Evolutionary conservation across 1,140 invertebrate species (phyloP).

Genomic region (Liolophura sinensis): DNA sequence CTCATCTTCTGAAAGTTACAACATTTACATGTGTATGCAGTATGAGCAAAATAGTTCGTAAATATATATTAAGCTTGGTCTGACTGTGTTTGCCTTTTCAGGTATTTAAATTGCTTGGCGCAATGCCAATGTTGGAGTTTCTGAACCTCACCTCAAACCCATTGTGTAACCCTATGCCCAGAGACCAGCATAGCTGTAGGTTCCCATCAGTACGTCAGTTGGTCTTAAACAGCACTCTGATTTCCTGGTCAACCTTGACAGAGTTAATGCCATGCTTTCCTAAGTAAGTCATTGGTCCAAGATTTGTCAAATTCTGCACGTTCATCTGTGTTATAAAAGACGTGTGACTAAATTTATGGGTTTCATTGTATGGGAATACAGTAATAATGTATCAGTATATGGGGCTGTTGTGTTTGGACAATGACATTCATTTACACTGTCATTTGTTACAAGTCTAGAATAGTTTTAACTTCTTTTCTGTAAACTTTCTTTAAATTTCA

Average conservation of each 20-base stretch:
- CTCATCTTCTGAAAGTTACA: too few species aligned
- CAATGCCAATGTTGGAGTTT: constrained; percentile 85
- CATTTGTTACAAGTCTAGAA: neutral
- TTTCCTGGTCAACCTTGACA: constrained; percentile 82
- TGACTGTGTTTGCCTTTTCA: constrained; percentile 55
- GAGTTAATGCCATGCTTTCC: constrained; percentile 73
- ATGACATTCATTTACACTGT: too few species aligned
- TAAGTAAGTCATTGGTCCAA: constrained; percentile 26
- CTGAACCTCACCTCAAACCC: constrained; percentile 89
- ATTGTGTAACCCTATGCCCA: constrained; percentile 53
- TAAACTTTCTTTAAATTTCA: constrained; percentile 13
- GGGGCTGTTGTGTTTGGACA: too few species aligned
- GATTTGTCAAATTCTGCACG: neutral
- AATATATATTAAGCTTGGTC: too few species aligned
- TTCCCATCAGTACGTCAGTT: constrained; percentile 68
- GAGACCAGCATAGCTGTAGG: constrained; percentile 38
- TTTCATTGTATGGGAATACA: too few species aligned
- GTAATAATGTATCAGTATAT: too few species aligned
- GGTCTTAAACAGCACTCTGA: constrained; percentile 83
- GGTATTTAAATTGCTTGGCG: constrained; percentile 81
- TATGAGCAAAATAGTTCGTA: too few species aligned
- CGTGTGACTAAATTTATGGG: too few species aligned
- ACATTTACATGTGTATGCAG: too few species aligned
- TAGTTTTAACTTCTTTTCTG: constrained; percentile 12
- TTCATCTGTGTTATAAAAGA: too few species aligned